Percentiles rank a stretch among this genome's conserved stretches.
Evolutionary conservation across 1,140 invertebrate species (phyloP).

Genomic region (Euwallacea fornicatus): DNA sequence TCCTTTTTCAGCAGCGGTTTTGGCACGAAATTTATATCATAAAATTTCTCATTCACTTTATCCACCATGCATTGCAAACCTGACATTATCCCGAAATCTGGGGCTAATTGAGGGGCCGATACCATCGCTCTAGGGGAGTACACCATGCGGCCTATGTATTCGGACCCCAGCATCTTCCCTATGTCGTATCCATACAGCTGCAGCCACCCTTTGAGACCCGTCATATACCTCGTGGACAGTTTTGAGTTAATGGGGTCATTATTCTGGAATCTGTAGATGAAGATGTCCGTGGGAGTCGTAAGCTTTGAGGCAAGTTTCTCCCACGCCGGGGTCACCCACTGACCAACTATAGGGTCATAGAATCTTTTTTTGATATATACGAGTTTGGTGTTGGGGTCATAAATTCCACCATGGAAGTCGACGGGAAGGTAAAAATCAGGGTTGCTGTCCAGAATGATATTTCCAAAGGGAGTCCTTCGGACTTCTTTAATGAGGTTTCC

Average conservation of each 20-base stretch:
- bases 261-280: constrained; percentile 87
- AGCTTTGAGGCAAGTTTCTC: constrained; percentile 78
- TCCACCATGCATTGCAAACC: constrained; percentile 85
- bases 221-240: constrained; percentile 77
- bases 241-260: constrained; percentile 89
- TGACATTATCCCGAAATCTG: constrained; percentile 85
- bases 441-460: constrained; percentile 83
- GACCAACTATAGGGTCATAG: constrained; percentile 90
- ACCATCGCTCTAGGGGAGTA: constrained; percentile 75
- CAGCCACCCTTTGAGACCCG: constrained; percentile 81
- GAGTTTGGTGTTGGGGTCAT: constrained; percentile 82
- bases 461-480: constrained; percentile 87
- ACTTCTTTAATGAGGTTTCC: constrained; percentile 91
- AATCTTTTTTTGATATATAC: constrained; percentile 81
- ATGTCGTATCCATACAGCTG: constrained; percentile 87
- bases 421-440: constrained; percentile 88
- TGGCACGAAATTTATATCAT: constrained; percentile 79
- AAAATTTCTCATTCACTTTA: constrained; percentile 77
- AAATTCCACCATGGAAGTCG: constrained; percentile 89
- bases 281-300: constrained; percentile 83
- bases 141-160: constrained; percentile 74
- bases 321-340: constrained; percentile 95
- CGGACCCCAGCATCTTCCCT: constrained; percentile 79
- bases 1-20: constrained; percentile 80
- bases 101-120: constrained; percentile 74